Percentiles rank a stretch among this genome's conserved stretches.
Evolutionary conservation across 2,888 invertebrate species (phyloP).

Genomic region (Drosophila dives): DNA sequence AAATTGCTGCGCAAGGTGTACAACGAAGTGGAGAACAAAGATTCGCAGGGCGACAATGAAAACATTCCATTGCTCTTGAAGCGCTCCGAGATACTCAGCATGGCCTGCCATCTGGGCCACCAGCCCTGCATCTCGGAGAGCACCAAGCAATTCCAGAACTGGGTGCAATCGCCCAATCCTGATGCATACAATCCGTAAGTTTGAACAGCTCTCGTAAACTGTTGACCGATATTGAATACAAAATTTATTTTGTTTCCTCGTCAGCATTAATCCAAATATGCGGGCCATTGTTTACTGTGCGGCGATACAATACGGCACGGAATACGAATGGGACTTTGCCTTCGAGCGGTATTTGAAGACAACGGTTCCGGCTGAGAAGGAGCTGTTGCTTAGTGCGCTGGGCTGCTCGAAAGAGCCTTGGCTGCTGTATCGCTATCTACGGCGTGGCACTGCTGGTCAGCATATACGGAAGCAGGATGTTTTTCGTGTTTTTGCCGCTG

Average conservation of each 20-base stretch:
- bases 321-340: conserved; percentile 95
- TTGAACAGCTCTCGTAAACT: not conserved
- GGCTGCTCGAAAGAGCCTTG: conserved; percentile 94
- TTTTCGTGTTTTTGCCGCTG: conserved; percentile 90
- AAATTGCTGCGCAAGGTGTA: conserved; percentile 89
- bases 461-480: conserved; percentile 94
- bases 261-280: conserved; percentile 93
- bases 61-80: conserved; percentile 90
- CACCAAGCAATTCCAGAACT: conserved; percentile 89
- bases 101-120: conserved; percentile 91
- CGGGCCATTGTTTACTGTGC: conserved; percentile 94
- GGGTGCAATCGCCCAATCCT: conserved; percentile 90
- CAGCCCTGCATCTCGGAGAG: conserved; percentile 91
- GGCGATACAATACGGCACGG: conserved; percentile 92
- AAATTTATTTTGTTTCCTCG: conserved; percentile 13
- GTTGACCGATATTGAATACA: too few relatives aligned
- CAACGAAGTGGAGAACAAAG: conserved; percentile 89
- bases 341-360: conserved; percentile 91
- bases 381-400: conserved; percentile 90
- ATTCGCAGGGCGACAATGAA: conserved; percentile 85
- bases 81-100: conserved; percentile 89
- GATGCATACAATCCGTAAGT: conserved; percentile 91
- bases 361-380: conserved; percentile 93
- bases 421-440: conserved; percentile 89
- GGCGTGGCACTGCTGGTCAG: conserved; percentile 89